These are phyloP conservation scores for Hemibagrus wyckioides DNA, from an alignment of 2,113 vertebrate species.

Conservation along the genomic window DNA sequence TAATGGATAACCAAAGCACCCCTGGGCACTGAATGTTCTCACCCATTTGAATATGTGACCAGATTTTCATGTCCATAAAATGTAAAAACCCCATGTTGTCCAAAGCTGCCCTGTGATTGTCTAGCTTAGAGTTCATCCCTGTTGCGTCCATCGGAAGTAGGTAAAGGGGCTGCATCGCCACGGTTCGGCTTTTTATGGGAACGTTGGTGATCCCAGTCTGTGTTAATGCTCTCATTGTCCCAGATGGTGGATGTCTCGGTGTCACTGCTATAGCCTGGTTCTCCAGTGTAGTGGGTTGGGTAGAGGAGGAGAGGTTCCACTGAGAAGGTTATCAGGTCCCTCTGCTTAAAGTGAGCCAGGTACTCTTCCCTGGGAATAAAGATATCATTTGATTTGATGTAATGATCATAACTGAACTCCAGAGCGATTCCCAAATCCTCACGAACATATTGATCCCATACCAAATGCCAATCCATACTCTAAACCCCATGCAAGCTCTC, in stretches of 20 bases:
- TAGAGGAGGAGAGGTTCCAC: conserved; percentile 93
- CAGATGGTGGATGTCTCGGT: conserved; percentile 98
- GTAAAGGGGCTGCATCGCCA: conserved; percentile 68
- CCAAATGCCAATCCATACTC: neutral
- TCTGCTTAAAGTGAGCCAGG: conserved; percentile 80
- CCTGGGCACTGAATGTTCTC: neutral
- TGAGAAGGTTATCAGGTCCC: conserved; percentile 91
- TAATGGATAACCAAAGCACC: neutral
- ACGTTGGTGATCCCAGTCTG: conserved; percentile 90
- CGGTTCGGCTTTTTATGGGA: conserved; percentile 84
- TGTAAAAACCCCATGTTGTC: neutral
- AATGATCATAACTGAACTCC: neutral
- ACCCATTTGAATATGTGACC: neutral
- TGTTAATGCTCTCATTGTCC: conserved; percentile 87
- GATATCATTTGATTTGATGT: neutral
- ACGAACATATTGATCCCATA: neutral
- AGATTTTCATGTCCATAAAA: neutral
- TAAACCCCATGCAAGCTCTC: neutral
- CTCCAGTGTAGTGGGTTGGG: conserved; percentile 95
- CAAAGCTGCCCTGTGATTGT: neutral
- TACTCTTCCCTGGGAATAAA: conserved; percentile 76
- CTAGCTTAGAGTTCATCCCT: conserved; percentile 85
- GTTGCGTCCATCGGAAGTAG: conserved; percentile 52
- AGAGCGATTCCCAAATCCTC: neutral
- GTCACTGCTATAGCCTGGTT: conserved; percentile 93